Conservation (phyloP, 2,888 invertebrate genomes). For the Epistrophe grossulariae region DNA sequence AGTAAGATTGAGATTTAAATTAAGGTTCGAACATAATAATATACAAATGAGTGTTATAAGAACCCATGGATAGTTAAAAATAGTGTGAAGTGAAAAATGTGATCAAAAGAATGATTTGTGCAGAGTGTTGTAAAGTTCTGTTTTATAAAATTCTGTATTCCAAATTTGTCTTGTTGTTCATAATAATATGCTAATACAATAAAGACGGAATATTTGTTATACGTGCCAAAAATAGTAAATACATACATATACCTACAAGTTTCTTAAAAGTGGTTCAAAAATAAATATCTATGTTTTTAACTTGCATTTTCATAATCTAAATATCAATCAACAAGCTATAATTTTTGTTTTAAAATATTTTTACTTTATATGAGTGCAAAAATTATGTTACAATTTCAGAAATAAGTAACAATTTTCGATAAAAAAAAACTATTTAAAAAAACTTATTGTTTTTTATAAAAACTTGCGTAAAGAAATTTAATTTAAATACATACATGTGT, state of each 20-base stretch:
- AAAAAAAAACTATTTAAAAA: too few species aligned
- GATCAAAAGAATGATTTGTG: not conserved
- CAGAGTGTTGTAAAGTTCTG: not conserved
- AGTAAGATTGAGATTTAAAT: slow-evolving; percentile 82
- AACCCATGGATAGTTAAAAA: not conserved
- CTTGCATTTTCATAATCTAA: not conserved
- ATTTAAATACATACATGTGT: too few species aligned
- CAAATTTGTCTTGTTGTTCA: not conserved
- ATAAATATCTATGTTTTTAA: not conserved
- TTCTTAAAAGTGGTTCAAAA: not conserved
- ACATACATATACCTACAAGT: not conserved
- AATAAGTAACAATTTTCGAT: too few species aligned
- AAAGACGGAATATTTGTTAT: not conserved
- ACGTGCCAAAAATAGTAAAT: not conserved
- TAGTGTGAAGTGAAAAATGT: not conserved
- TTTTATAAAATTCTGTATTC: not conserved
- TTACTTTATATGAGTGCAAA: too few species aligned
- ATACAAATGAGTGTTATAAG: not conserved
- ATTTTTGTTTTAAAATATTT: slow-evolving; percentile 29
- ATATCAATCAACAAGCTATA: too few species aligned
- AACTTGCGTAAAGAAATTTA: too few species aligned
- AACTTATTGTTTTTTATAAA: too few species aligned
- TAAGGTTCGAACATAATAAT: not conserved
- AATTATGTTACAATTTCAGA: too few species aligned
- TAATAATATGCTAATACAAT: not conserved